Evolutionary conservation across 2,888 invertebrate species (phyloP).

Genomic region (Watsonalla cultraria): DNA sequence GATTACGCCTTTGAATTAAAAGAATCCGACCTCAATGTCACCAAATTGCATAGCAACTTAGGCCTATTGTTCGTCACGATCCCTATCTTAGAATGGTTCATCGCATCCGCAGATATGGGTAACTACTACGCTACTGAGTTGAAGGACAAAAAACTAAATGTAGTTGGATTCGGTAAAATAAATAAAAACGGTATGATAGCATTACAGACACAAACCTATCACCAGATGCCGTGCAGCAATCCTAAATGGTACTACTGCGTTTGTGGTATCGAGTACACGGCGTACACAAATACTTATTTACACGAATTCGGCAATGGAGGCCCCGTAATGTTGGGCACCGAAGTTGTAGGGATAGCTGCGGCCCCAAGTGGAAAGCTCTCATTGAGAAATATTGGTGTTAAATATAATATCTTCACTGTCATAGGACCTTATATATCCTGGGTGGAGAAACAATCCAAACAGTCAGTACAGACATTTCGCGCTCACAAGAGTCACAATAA

Average conservation of each 20-base stretch:
- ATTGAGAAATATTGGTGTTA: conserved; percentile 18
- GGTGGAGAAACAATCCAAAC: conserved; percentile 35
- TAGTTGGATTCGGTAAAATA: conserved; percentile 45
- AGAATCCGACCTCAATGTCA: conserved; percentile 27
- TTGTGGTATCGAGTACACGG: conserved; percentile 45
- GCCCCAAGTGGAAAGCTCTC: conserved; percentile 35
- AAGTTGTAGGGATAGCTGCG: conserved; percentile 46
- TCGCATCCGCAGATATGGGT: conserved; percentile 34
- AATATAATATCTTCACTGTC: conserved; percentile 55
- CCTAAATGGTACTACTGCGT: conserved; percentile 60
- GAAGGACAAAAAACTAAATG: conserved; percentile 29
- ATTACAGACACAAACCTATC: conserved; percentile 43
- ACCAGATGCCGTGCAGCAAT: conserved; percentile 45
- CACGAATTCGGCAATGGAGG: conserved; percentile 51
- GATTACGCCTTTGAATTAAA: conserved; percentile 41
- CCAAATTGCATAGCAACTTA: conserved; percentile 48
- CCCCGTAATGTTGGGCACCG: conserved; percentile 36
- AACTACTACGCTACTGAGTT: conserved; percentile 45
- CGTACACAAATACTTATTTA: conserved; percentile 23
- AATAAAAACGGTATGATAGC: conserved; percentile 18
- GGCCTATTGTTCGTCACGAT: conserved; percentile 42
- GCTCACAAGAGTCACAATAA: conserved; percentile 1
- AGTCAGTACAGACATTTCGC: conserved; percentile 4
- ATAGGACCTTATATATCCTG: conserved; percentile 49
- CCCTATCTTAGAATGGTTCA: conserved; percentile 32